Base-by-base conservation (phyloP, 2,113 vertebrate genomes). In the Passerina amoena region DNA sequence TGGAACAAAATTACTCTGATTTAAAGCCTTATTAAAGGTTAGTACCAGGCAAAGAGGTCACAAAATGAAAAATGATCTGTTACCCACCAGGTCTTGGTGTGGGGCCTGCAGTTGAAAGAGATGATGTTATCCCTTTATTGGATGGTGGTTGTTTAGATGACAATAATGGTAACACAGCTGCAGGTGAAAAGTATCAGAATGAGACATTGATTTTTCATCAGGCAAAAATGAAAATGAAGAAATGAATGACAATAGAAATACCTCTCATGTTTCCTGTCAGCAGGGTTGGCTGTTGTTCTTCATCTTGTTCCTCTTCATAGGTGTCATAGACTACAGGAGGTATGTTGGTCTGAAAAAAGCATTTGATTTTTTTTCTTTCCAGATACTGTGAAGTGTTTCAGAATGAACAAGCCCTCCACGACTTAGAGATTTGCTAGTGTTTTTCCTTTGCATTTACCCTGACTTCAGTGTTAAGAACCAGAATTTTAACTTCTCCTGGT, bases 271-370 rank as follows among this genome's bases (percentile, higher is more conserved):
- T 70, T 66, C 56, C 21, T 82, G 81, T 95, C 78, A 73, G 44
- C 40, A 53, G 66, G 37, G 88, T 30, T 76, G 77, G 21, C 38
- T 91, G 73, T 47, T 85, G 63, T 13, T 70, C 37, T 9, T 95
- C 59, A 30, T 94, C 61, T 42, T 82, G 31, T 75, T 94, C 75
- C 17, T 93, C 50, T 79, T 97, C 56, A 89, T 89, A 13, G 81
- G 94, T n/a, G 73, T 98, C 61, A 78, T 84, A 45, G 60, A 79
- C 69, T 81, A 47, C 24, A 54, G 70, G 54, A 86, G 93, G 92
- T 94, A 76, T 45, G 79, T 90, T 83, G 38, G 72, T 94, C 97
- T 98, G 73, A 96, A 97, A 97, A 31, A 89, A 90, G 48, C 70
- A 77, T 82, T 96, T 91, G 10, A 65, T 61, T 86, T 78, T 69